Base-by-base conservation (phyloP, 2,888 invertebrate genomes). In the Amphipyra tragopoginis region DNA sequence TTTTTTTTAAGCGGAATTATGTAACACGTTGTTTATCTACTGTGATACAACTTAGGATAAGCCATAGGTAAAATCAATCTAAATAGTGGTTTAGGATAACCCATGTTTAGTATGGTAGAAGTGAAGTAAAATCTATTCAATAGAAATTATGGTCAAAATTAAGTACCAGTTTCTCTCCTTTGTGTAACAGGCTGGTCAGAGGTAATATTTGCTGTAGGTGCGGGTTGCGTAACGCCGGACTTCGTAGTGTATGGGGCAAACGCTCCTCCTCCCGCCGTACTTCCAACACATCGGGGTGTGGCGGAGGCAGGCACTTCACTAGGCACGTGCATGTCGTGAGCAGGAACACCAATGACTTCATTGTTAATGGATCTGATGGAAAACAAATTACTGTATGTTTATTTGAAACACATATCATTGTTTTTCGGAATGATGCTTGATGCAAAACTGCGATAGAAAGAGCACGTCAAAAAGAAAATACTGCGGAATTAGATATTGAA, bases 81-180 rank as follows among this genome's bases (percentile, higher is more conserved):
- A n/a, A n/a, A n/a, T n/a, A 21, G 21, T 21, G 21, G 21, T 21
- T 2, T 21, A 21, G 2, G 21, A 21, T 2, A n/a, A n/a, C n/a
- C n/a, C n/a, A n/a, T n/a, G n/a, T n/a, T n/a, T n/a, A 21, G 21
- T 21, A 21, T 21, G 21, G 21, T 21, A 21, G 21, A 21, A 21
- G 21, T 21, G 21, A 21, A 21, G 21, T 21, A 21, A 21, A 21
- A 21, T 21, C 3, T 21, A 21, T 21, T 21, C 2, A n/a, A 39
- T 5, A n/a, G 13, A 34, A 10, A 14, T 13, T n/a, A 5, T 40
- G 21, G 42, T 42, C 84, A 77, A n/a, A n/a, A n/a, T n/a, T n/a
- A n/a, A n/a, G n/a, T 86, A 96, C 96, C 84, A 95, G 88, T 66
- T 91, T 90, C 83, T 96, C 96, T 38, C 96, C 96, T 11, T 95